These are phyloP conservation scores for Drosophila truncata DNA, from an alignment of 1,140 invertebrate genomes.

Conservation along the genomic window DNA sequence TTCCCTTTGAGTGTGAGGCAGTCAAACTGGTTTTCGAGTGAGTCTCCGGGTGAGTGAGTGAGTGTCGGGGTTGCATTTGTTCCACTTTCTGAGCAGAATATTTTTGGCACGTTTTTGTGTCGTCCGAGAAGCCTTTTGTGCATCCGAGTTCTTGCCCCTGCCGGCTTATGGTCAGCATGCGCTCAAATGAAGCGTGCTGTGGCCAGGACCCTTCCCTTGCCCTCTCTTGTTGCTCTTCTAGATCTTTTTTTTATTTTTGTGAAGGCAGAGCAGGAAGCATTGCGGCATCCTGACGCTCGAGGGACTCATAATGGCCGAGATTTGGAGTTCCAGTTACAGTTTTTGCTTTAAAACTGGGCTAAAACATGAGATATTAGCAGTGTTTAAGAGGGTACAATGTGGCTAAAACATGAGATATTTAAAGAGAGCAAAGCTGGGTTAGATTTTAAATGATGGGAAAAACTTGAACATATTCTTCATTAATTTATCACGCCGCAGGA, in stretches of 20 bases:
- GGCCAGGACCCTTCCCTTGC: slow-evolving; percentile 8
- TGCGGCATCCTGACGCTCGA: slow-evolving; percentile 54
- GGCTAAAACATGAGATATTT: slow-evolving; percentile 21
- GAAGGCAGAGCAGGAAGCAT: slow-evolving; percentile 52
- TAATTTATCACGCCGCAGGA: slow-evolving; percentile 25
- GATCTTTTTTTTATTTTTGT: slow-evolving; percentile 6
- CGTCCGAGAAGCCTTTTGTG: slow-evolving; percentile 50
- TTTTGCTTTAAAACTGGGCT: slow-evolving; percentile 10
- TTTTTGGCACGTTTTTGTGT: slow-evolving; percentile 57
- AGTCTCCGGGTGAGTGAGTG: slow-evolving; percentile 7
- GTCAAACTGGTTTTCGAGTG: slow-evolving; percentile 39
- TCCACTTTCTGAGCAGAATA: slow-evolving; percentile 69
- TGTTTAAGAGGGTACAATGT: neutral
- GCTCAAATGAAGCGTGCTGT: slow-evolving; percentile 63
- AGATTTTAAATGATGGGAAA: slow-evolving; percentile 3
- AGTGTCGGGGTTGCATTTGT: slow-evolving; percentile 56
- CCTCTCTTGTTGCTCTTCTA: neutral
- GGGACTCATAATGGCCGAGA: slow-evolving; percentile 72
- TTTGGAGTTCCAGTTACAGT: slow-evolving; percentile 50
- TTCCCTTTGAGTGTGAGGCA: slow-evolving; percentile 23
- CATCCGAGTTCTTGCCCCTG: slow-evolving; percentile 60
- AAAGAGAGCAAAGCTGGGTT: neutral
- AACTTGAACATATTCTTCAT: slow-evolving; percentile 21
- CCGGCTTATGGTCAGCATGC: slow-evolving; percentile 56
- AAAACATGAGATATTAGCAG: slow-evolving; percentile 16